Conservation (phyloP, 2,113 vertebrate species). For the Amphilophus citrinellus region DNA sequence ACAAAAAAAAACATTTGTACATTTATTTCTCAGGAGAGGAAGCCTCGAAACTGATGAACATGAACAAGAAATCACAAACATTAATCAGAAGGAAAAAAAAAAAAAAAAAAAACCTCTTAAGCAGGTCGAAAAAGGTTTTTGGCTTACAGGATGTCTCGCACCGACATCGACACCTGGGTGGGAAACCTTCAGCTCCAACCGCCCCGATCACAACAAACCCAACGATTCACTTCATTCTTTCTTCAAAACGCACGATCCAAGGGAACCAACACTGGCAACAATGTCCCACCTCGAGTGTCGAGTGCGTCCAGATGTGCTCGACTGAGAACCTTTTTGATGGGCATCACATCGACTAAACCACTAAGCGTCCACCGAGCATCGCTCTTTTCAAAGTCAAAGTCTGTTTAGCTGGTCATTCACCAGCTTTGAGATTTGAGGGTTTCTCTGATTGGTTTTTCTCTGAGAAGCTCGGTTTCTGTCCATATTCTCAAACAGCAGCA, state of each 20-base stretch:
- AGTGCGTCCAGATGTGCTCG: constrained; percentile 36
- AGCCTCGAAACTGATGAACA: constrained; percentile 26
- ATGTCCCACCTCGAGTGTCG: neutral
- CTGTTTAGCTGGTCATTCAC: neutral
- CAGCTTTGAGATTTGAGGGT: neutral
- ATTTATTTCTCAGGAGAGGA: constrained; percentile 49
- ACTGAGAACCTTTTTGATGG: neutral
- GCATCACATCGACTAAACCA: neutral
- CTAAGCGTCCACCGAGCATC: constrained; percentile 32
- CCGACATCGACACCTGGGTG: neutral
- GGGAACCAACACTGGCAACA: no score
- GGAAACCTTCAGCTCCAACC: neutral
- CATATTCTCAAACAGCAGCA: neutral
- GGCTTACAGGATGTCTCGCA: neutral
- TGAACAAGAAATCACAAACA: constrained; percentile 19
- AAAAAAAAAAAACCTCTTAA: neutral
- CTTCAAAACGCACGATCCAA: neutral
- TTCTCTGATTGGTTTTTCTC: neutral
- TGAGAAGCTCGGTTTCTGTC: constrained; percentile 1
- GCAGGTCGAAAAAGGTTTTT: neutral
- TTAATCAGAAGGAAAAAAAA: neutral
- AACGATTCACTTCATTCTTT: neutral
- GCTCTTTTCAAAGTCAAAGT: constrained; percentile 2
- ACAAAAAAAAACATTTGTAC: constrained; percentile 44
- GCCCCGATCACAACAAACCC: fast-evolving